Conservation (phyloP, 2,888 invertebrate genomes). For the Tachystola acroxantha region DNA sequence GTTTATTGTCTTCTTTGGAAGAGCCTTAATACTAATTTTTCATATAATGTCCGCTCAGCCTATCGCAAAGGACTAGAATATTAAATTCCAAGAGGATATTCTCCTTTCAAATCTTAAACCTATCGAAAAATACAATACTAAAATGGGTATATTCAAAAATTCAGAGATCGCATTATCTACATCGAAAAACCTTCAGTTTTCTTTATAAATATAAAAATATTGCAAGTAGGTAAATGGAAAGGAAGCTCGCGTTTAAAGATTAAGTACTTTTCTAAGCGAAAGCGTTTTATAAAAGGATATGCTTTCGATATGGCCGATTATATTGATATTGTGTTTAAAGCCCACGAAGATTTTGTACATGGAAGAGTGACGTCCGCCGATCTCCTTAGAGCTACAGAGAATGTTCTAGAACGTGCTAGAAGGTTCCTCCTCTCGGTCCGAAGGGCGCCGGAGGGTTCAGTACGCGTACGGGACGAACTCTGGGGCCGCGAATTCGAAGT, state of each 20-base stretch:
- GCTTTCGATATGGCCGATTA: constrained; percentile 64
- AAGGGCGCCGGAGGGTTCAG: constrained; percentile 37
- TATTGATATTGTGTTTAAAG: constrained; percentile 49
- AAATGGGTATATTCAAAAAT: constrained; percentile 45
- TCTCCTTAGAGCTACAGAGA: constrained; percentile 26
- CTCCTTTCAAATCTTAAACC: constrained; percentile 46
- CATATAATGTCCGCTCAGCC: constrained; percentile 17
- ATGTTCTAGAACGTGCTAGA: constrained; percentile 36
- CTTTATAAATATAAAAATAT: constrained; percentile 60
- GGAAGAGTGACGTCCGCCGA: constrained; percentile 38
- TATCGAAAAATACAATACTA: constrained; percentile 66
- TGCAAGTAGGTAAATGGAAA: constrained; percentile 30
- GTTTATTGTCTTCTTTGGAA: constrained; percentile 56
- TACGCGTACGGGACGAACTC: constrained; percentile 55
- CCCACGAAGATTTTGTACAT: constrained; percentile 53
- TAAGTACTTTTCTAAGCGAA: constrained; percentile 42
- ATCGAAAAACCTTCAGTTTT: constrained; percentile 39
- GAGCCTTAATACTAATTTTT: constrained; percentile 23
- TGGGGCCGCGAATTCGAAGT: constrained; percentile 52
- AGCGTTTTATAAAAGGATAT: constrained; percentile 52
- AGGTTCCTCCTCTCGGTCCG: constrained; percentile 30
- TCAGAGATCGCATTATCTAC: constrained; percentile 50
- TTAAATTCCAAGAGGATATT: constrained; percentile 28
- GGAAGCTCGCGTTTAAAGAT: constrained; percentile 55
- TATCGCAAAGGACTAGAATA: constrained; percentile 15